Evolutionary conservation across 1,140 invertebrate species (phyloP).

Genomic region (Trichomalopsis sarcophagae): DNA sequence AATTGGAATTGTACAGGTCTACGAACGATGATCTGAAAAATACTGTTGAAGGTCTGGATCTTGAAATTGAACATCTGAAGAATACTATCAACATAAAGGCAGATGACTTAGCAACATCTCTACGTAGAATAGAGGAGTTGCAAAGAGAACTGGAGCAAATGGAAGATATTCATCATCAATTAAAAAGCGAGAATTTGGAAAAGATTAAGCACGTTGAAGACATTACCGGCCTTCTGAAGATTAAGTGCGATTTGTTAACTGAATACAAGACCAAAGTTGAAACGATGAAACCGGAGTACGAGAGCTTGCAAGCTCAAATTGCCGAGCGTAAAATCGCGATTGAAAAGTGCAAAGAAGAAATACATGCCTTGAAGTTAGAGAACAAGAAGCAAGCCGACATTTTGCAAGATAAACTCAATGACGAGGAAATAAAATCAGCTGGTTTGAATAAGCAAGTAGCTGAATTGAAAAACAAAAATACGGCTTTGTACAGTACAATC

Average conservation of each 20-base stretch:
- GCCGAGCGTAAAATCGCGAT: conserved; percentile 55
- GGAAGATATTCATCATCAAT: conserved; percentile 54
- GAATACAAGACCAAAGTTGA: conserved; percentile 68
- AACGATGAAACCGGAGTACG: conserved; percentile 62
- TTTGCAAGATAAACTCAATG: conserved; percentile 59
- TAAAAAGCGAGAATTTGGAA: conserved; percentile 55
- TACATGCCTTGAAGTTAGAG: conserved; percentile 57
- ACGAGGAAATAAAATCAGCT: conserved; percentile 55
- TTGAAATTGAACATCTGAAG: conserved; percentile 55
- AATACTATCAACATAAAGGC: conserved; percentile 61
- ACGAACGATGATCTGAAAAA: conserved; percentile 61
- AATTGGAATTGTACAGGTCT: conserved; percentile 57
- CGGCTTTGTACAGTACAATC: conserved; percentile 51
- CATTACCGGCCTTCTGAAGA: conserved; percentile 62
- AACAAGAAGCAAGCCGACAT: conserved; percentile 51
- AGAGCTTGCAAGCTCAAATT: conserved; percentile 62
- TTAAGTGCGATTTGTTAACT: conserved; percentile 65
- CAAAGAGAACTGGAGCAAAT: conserved; percentile 56
- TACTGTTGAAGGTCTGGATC: conserved; percentile 60
- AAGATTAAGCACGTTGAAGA: conserved; percentile 60
- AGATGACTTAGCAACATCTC: conserved; percentile 56
- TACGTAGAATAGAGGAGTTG: conserved; percentile 53
- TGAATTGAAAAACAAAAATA: conserved; percentile 61
- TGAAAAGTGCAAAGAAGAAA: conserved; percentile 64
- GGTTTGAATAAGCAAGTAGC: conserved; percentile 60